Conservation (phyloP, 2,888 invertebrate species). For the Timema podura region DNA sequence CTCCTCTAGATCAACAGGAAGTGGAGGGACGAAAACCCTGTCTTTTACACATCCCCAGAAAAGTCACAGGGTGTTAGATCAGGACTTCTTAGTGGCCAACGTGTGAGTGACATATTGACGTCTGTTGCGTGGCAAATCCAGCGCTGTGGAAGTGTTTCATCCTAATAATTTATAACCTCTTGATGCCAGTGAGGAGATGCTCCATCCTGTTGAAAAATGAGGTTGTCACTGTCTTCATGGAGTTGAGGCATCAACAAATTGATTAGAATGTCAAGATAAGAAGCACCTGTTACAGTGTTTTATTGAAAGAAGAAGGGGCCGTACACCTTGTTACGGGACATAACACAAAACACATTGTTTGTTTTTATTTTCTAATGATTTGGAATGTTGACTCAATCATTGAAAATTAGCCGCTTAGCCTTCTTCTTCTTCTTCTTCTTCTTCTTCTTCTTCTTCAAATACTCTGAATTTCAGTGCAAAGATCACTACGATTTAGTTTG, state of each 20-base stretch:
- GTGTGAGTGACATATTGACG: no score
- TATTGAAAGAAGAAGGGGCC: neutral
- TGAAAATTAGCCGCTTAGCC: no score
- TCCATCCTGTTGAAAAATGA: neutral
- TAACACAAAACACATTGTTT: constrained; percentile 12
- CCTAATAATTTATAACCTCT: no score
- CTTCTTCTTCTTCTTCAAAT: neutral
- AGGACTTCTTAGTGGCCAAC: no score
- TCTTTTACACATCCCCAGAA: no score
- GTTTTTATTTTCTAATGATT: constrained; percentile 5
- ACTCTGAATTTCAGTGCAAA: neutral
- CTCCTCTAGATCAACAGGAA: no score
- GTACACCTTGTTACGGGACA: constrained; percentile 10
- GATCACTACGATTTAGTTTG: neutral
- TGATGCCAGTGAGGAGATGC: neutral
- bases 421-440: no score
- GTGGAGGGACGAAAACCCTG: no score
- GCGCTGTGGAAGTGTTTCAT: no score
- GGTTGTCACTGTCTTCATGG: neutral
- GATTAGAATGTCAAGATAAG: neutral
- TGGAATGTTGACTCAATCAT: neutral
- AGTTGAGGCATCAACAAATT: neutral
- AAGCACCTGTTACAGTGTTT: neutral
- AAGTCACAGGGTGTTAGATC: no score
- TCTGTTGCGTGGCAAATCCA: no score